Percentiles rank a stretch among this genome's conserved stretches.
Evolutionary conservation across 1,140 invertebrate genomes (phyloP).

Genomic region (Heliconius congener): DNA sequence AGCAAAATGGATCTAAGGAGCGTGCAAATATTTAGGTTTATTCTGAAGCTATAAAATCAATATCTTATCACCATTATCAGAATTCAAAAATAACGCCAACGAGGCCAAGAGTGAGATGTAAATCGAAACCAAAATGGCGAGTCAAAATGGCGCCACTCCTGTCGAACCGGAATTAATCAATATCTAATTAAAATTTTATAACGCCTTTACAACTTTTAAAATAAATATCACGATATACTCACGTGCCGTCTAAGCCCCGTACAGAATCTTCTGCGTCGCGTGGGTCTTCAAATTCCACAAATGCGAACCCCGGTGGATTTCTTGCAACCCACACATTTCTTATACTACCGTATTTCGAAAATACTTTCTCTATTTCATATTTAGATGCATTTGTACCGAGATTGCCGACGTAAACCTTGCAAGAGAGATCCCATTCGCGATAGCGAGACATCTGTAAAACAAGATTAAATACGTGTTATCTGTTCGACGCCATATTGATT

Average conservation of each 20-base stretch:
- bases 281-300: slow-evolving; percentile 98
- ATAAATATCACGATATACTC: slow-evolving; percentile 67
- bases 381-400: slow-evolving; percentile 95
- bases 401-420: slow-evolving; percentile 99
- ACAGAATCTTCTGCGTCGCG: slow-evolving; percentile 98
- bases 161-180: slow-evolving; percentile 19
- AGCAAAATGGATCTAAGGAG: slow-evolving; percentile 80
- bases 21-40: slow-evolving; percentile 47
- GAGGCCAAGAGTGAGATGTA: slow-evolving; percentile 20
- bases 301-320: slow-evolving; percentile 97
- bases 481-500: slow-evolving; percentile 46
- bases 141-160: slow-evolving; percentile 34
- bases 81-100: slow-evolving; percentile 16
- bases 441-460: slow-evolving; percentile 83
- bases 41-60: not conserved
- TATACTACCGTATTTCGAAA: slow-evolving; percentile 96
- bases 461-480: slow-evolving; percentile 25
- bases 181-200: slow-evolving; percentile 2
- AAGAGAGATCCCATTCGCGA: slow-evolving; percentile 95
- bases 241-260: slow-evolving; percentile 96
- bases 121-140: slow-evolving; percentile 50
- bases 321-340: slow-evolving; percentile 98
- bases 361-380: slow-evolving; percentile 95
- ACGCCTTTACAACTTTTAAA: slow-evolving; percentile 7
- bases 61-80: slow-evolving; percentile 1